phyloP scores from a whole-genome alignment of 2,797 vertebrate genomes.

The Perdix hodgsoniae region DNA sequence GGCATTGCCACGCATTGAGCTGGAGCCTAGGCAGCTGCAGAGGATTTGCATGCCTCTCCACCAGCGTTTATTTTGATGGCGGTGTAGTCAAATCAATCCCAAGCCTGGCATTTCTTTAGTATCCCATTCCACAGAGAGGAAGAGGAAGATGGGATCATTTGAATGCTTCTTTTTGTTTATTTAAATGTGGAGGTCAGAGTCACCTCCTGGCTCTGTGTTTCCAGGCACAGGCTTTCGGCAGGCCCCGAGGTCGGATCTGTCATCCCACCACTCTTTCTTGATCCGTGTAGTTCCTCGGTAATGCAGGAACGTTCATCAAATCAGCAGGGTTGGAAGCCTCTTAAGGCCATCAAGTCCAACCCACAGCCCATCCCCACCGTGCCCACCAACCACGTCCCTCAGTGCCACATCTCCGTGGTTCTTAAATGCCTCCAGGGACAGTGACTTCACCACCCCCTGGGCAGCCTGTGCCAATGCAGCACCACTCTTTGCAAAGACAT shows the following conservation, averaged over 20 bases:
- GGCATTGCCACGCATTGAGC: neutral
- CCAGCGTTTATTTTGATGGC: neutral
- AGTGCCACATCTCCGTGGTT: no score
- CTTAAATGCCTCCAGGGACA: no score
- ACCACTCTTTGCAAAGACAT: no score
- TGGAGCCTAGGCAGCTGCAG: neutral
- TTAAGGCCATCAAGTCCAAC: no score
- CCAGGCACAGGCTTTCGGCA: neutral
- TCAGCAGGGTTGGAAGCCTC: no score
- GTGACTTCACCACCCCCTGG: no score
- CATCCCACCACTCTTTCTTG: neutral
- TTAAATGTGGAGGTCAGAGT: conserved; percentile 35
- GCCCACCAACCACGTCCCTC: no score
- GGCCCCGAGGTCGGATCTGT: neutral
- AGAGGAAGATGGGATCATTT: neutral
- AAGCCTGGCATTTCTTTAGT: neutral
- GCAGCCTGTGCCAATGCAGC: no score
- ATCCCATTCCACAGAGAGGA: neutral
- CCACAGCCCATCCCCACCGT: no score
- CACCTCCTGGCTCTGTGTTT: neutral
- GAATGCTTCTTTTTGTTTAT: conserved; percentile 24
- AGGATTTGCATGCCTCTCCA: conserved; percentile 14
- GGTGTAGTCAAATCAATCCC: neutral
- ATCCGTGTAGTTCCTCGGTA: neutral
- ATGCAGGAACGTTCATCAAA: neutral